Base-by-base conservation (phyloP, 2,113 vertebrate species). In the Oryzias celebensis region DNA sequence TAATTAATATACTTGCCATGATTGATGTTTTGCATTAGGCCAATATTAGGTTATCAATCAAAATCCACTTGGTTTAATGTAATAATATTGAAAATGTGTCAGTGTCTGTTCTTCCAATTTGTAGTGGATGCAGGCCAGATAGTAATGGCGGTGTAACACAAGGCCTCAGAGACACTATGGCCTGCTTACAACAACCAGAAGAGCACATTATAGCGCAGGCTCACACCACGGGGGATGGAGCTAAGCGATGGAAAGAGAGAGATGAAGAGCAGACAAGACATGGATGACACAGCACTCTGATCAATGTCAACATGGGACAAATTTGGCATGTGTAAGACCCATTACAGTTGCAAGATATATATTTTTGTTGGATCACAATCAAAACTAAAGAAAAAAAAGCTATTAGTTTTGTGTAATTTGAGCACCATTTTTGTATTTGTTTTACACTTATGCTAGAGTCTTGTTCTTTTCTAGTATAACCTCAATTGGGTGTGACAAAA, bases 1-100 rank as follows among this genome's bases (percentile, higher is more conserved):
- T 99, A 99, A 99, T 99, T 99, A 98, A 99, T 99, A 98, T 96
- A 99, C 95, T 98, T 91, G 95, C 96, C 92, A 88, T 96, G 97
- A 98, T 98, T 95, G 97, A 99, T 99, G 96, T 87, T 97, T 96
- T 97, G 94, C 95, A 97, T 98, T 97, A 98, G 96, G 93, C 91
- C 94, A 96, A 98, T 98, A 98, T 98, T 98, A 98, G 96, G 95
- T 98, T 98, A 99, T 99, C 96, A 98, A 99, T 99, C 97, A 99
- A 97, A 96, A 96, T 97, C 95, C 95, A 98, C 96, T 98, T 97
- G 96, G 95, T 98, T 99, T 98, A 98, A 98, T 99, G 96, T 91
- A 96, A 98, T 97, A 96, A 97, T 97, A 98, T 98, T 96, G 96
- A 97, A 95, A 97, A 99, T 95, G 94, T 96, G 96, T 98, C 96